Evolutionary conservation across 2,888 invertebrate genomes (phyloP).

Genomic region (Nomada flava): DNA sequence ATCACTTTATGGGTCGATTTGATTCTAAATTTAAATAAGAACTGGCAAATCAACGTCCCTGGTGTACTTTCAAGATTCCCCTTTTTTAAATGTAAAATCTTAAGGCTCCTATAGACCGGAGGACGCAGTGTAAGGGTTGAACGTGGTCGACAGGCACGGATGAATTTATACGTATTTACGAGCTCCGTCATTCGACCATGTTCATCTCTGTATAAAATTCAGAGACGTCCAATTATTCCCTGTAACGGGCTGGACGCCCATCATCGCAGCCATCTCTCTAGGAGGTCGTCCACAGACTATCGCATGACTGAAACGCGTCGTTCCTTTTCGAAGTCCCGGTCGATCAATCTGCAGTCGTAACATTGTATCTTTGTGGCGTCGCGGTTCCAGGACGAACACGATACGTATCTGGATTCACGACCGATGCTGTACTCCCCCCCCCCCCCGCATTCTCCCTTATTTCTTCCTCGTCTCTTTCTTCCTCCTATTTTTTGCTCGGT

Average conservation of each 20-base stretch:
- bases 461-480: not conserved
- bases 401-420: conserved; percentile 40
- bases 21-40: too few species aligned
- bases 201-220: conserved; percentile 27
- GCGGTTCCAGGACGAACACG: conserved; percentile 26
- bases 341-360: conserved; percentile 42
- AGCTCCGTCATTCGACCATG: conserved; percentile 5
- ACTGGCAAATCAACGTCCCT: too few species aligned
- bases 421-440: too few species aligned
- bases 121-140: not conserved
- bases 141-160: not conserved
- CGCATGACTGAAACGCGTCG: conserved; percentile 40
- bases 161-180: conserved; percentile 23
- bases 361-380: conserved; percentile 30
- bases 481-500: not conserved
- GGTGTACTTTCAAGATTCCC: too few species aligned
- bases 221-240: conserved; percentile 37
- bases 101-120: too few species aligned
- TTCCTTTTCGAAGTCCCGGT: conserved; percentile 29
- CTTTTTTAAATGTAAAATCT: too few species aligned
- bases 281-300: conserved; percentile 29
- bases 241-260: conserved; percentile 20
- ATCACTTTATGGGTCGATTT: too few species aligned
- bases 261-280: conserved; percentile 34
- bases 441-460: not conserved